phyloP scores from a whole-genome alignment of 2,888 invertebrate species.

The Timandra comae region DNA sequence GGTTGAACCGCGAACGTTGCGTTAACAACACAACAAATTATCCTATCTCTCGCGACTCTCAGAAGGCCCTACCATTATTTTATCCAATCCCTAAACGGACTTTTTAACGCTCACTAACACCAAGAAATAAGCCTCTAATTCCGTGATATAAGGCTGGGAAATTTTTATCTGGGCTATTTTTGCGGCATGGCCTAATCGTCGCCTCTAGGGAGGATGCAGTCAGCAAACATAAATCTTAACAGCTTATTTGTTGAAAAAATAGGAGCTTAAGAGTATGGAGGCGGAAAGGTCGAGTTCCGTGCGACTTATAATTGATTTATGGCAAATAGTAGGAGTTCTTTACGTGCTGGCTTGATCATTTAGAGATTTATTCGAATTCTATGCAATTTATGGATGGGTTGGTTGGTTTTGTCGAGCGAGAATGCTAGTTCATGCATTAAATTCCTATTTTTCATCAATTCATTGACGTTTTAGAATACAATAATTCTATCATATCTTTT shows the following conservation, averaged over 20 bases:
- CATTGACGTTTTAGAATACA: too few relatives aligned
- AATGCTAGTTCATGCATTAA: too few relatives aligned
- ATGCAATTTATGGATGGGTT: background rate
- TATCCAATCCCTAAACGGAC: slow-evolving; percentile 17
- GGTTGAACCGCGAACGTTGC: too few relatives aligned
- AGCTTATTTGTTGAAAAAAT: slow-evolving; percentile 46
- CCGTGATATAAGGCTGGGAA: slow-evolving; percentile 40
- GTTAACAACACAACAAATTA: too few relatives aligned
- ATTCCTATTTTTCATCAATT: too few relatives aligned
- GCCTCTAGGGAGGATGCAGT: slow-evolving; percentile 19
- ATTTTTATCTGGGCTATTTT: slow-evolving; percentile 31
- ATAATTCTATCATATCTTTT: too few relatives aligned
- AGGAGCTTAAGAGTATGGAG: slow-evolving; percentile 20
- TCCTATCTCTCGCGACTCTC: too few relatives aligned
- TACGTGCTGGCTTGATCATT: slow-evolving; percentile 2
- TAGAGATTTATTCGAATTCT: background rate
- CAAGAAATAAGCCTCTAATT: slow-evolving; percentile 30
- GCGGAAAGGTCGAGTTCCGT: slow-evolving; percentile 14
- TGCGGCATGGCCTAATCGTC: slow-evolving; percentile 20
- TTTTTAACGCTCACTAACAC: slow-evolving; percentile 21
- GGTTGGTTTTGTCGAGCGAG: too few relatives aligned
- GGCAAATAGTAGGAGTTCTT: slow-evolving; percentile 13
- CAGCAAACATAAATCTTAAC: slow-evolving; percentile 37
- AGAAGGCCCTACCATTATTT: slow-evolving; percentile 19
- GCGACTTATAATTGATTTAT: slow-evolving; percentile 32